A percentile compares a stretch with the other conserved stretches of the same genome.
phyloP scores from a whole-genome alignment of 1,140 invertebrate species.

The Mesaphorura yosii region DNA sequence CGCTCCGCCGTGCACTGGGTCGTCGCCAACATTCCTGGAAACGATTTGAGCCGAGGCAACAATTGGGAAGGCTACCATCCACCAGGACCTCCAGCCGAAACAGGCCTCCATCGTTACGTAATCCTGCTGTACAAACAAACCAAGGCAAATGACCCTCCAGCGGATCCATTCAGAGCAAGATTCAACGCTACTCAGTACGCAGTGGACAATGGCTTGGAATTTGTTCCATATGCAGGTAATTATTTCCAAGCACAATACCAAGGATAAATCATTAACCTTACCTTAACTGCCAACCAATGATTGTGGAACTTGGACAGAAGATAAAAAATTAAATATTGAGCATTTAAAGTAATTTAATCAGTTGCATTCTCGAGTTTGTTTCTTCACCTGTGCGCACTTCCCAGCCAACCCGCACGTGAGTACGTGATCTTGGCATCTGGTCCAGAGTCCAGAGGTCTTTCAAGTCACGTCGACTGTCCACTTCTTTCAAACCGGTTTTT shows the following conservation, averaged over 20 bases:
- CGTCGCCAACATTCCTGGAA: conserved; percentile 46
- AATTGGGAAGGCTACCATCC: conserved; percentile 44
- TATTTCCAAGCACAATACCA: neutral
- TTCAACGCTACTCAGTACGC: neutral
- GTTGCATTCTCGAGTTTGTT: too few relatives aligned
- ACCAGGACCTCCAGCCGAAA: conserved; percentile 44
- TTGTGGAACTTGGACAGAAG: too few relatives aligned
- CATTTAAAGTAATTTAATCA: too few relatives aligned
- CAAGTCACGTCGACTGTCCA: too few relatives aligned
- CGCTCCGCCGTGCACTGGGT: conserved; percentile 47
- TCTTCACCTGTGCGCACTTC: too few relatives aligned
- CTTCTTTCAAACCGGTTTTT: too few relatives aligned
- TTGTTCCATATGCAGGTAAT: neutral
- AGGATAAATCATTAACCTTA: too few relatives aligned
- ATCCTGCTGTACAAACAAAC: neutral
- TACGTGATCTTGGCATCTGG: too few relatives aligned
- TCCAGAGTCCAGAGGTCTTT: too few relatives aligned
- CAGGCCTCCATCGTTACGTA: conserved; percentile 30
- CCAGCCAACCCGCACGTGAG: too few relatives aligned
- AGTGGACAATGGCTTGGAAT: neutral
- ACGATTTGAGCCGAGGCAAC: conserved; percentile 40
- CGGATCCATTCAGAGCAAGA: neutral
- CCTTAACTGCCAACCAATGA: too few relatives aligned
- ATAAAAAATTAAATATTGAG: too few relatives aligned
- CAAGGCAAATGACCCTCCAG: neutral